These are phyloP conservation scores for Saguinus imperator DNA, from an alignment of 2,113 vertebrate species.

Conservation along the genomic window DNA sequence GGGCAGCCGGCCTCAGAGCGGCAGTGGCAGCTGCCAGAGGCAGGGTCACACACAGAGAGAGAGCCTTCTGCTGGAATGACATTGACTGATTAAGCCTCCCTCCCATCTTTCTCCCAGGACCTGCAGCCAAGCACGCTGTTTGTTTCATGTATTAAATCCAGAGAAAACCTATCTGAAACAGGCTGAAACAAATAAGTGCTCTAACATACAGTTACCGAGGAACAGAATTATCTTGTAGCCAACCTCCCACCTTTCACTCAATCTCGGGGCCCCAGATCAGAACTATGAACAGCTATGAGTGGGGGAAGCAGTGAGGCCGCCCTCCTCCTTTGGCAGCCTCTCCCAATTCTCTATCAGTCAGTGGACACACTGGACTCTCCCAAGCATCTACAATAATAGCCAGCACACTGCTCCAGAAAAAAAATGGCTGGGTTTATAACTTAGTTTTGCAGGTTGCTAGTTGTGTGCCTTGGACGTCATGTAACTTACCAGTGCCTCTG, in stretches of 20 bases:
- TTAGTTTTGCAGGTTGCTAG: background rate
- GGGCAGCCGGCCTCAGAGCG: background rate
- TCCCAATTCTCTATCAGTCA: background rate
- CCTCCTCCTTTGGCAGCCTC: accelerated
- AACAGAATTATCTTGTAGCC: background rate
- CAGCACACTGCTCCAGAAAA: accelerated
- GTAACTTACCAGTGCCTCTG: background rate
- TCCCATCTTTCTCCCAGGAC: slow-evolving; percentile 41
- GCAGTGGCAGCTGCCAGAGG: slow-evolving; percentile 40
- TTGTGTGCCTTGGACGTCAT: background rate
- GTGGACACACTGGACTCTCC: background rate
- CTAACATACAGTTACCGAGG: background rate
- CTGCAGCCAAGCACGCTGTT: slow-evolving; percentile 16
- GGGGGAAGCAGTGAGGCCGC: accelerated
- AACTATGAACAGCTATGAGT: accelerated
- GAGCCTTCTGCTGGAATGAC: background rate
- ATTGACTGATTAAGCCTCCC: slow-evolving; percentile 51
- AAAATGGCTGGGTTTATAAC: background rate
- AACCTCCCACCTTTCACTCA: background rate
- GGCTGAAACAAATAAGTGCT: background rate
- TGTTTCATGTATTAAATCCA: slow-evolving; percentile 39
- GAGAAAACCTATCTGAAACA: slow-evolving; percentile 36
- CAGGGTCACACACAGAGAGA: background rate
- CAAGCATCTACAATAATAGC: background rate
- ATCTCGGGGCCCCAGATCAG: background rate